Evolutionary conservation across 2,888 invertebrate species (phyloP), one percentile per base, ranked within the genome.

Genomic region (Bombylius major): DNA sequence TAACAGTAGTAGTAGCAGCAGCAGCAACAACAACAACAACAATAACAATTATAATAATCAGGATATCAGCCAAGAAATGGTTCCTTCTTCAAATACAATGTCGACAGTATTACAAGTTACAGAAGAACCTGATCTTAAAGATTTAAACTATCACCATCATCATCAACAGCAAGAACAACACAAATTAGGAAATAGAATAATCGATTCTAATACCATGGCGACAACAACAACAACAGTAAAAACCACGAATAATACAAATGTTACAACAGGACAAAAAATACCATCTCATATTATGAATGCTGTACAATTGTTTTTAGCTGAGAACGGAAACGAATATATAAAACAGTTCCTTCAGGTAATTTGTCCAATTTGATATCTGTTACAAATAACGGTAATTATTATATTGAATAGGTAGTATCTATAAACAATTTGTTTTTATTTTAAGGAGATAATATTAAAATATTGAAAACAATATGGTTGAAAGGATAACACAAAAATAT

Each of bases 301-400:
- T 1, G 72, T 83, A 61, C 81, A 82, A 69, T 73, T 76, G 51
- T 81, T 83, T 72, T 75, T 83, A 52, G 68, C 80, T 62, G 81
- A 83, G 61, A 82, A 83, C 66, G 82, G 83, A 45, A 80, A 82
- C 58, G 80, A 81, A 60, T 83, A 82, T 67, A 80, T 83, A 60
- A 75, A 79, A 47, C 82, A 82, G 71, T 81, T 83, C 65, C 79
- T 83, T 68, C 82, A 83, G 83, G 83, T 83, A 71, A 62, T 49
- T 51, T 57, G 6, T 45, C 12, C 6, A 45, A 45, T 14, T 42
- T 11, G 39, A 42, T 42, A 11, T 42, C 11, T 42, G 39, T 1
- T 42, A 42, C 11, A 42, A 42, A 42, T 23, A 23, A 23, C 23
- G 23, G 23, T 23, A 23, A 23, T 23, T 23, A 23, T 23, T 23